These are phyloP conservation scores for Alloscopus bannaensis DNA, from an alignment of 2,888 invertebrate species.

Conservation along the genomic window DNA sequence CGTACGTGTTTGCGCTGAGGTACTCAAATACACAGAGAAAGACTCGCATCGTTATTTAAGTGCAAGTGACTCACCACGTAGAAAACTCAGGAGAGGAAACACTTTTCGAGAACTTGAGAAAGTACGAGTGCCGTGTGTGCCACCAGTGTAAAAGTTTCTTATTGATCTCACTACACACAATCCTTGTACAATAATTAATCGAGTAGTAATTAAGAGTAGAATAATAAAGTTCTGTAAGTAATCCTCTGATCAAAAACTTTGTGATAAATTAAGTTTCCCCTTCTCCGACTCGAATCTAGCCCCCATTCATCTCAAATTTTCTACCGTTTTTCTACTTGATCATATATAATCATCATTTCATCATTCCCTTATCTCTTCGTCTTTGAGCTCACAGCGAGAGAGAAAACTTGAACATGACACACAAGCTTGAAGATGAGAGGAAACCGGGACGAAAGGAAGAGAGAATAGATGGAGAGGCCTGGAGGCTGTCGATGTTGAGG, in stretches of 20 bases:
- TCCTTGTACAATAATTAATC: conserved; percentile 54
- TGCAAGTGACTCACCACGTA: too few species aligned
- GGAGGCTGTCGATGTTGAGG: conserved; percentile 9
- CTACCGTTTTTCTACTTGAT: conserved; percentile 16
- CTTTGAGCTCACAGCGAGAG: background rate
- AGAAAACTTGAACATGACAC: background rate
- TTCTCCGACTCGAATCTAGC: too few species aligned
- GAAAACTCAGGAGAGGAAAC: too few species aligned
- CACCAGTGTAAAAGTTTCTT: too few species aligned
- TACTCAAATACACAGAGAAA: too few species aligned
- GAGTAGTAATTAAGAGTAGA: conserved; percentile 58
- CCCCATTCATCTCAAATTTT: conserved; percentile 22
- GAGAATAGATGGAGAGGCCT: conserved; percentile 29
- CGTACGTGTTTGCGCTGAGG: too few species aligned
- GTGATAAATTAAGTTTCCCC: conserved; percentile 62
- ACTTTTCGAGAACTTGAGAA: too few species aligned
- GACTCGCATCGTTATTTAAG: too few species aligned
- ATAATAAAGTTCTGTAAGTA: conserved; percentile 51
- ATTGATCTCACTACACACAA: too few species aligned
- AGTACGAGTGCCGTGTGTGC: too few species aligned
- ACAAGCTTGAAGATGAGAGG: conserved; percentile 4
- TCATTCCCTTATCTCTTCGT: too few species aligned
- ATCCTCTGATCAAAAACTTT: conserved; percentile 60
- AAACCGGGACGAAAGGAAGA: background rate
- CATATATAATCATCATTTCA: conserved; percentile 40